Percentiles rank a stretch among this genome's conserved stretches.
phyloP scores from a whole-genome alignment of 2,888 invertebrate species.

The Acanthosepion pharaonis region DNA sequence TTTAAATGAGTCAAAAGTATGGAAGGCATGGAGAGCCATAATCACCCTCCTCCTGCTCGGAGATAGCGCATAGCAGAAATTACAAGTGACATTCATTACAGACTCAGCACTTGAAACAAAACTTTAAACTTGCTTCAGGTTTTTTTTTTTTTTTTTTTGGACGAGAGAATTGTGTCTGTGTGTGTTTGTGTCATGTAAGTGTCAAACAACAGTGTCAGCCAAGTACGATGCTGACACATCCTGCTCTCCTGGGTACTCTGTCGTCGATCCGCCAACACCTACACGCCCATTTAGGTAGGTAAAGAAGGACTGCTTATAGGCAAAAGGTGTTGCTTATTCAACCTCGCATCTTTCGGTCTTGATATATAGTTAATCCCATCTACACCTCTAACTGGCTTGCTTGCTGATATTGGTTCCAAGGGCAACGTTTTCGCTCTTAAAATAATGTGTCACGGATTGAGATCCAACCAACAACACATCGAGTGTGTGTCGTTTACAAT shows the following conservation, averaged over 20 bases:
- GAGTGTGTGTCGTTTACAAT: neutral
- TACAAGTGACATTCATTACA: too few relatives aligned
- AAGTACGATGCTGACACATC: slow-evolving; percentile 15
- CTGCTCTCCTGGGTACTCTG: neutral
- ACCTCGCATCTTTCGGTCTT: neutral
- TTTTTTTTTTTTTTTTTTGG: too few relatives aligned
- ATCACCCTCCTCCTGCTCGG: too few relatives aligned
- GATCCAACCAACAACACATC: neutral
- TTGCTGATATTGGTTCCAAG: neutral
- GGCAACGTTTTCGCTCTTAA: neutral
- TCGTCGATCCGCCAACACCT: neutral
- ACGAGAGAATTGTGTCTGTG: too few relatives aligned
- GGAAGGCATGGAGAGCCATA: too few relatives aligned
- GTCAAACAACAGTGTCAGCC: neutral
- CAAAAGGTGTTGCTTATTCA: neutral
- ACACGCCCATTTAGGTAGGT: neutral
- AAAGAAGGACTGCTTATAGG: neutral
- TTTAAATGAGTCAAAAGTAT: too few relatives aligned
- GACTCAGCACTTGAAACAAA: too few relatives aligned
- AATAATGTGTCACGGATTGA: neutral
- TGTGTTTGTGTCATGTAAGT: neutral
- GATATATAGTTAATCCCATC: neutral
- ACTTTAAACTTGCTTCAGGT: too few relatives aligned
- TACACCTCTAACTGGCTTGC: neutral
- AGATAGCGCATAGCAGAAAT: too few relatives aligned